A percentile compares a stretch with the other conserved stretches of the same genome.
phyloP scores from a whole-genome alignment of 1,140 invertebrate species.

The Zaprionus camerounensis region DNA sequence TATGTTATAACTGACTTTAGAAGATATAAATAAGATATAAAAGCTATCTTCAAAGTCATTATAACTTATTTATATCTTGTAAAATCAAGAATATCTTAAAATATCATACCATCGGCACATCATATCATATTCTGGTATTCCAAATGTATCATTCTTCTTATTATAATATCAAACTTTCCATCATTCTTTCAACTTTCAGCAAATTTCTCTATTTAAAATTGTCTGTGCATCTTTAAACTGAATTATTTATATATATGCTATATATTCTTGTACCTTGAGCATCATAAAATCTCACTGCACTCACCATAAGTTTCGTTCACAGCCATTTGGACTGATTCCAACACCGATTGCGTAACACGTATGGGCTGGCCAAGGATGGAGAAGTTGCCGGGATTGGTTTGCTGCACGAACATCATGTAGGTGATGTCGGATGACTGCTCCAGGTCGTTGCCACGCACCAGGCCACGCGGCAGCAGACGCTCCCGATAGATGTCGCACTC shows the following conservation, averaged over 20 bases:
- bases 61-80: no score
- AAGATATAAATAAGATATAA: no score
- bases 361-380: conserved; percentile 87
- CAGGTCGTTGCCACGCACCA: conserved; percentile 86
- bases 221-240: no score
- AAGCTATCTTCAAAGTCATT: no score
- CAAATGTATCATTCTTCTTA: no score
- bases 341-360: conserved; percentile 85
- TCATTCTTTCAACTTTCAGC: no score
- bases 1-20: no score
- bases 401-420: conserved; percentile 88
- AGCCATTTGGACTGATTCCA: conserved; percentile 85
- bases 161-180: no score
- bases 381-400: conserved; percentile 88
- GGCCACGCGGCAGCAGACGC: conserved; percentile 76
- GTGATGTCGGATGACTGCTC: conserved; percentile 86
- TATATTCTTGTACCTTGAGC: not conserved
- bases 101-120: no score
- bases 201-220: no score
- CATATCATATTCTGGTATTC: no score
- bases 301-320: conserved; percentile 87
- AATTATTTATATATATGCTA: not conserved
- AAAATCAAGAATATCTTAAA: no score
- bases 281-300: conserved; percentile 58
- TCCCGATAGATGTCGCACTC: conserved; percentile 83